phyloP scores from a whole-genome alignment of 2,113 vertebrate genomes.

The Nothobranchius kuhntae region DNA sequence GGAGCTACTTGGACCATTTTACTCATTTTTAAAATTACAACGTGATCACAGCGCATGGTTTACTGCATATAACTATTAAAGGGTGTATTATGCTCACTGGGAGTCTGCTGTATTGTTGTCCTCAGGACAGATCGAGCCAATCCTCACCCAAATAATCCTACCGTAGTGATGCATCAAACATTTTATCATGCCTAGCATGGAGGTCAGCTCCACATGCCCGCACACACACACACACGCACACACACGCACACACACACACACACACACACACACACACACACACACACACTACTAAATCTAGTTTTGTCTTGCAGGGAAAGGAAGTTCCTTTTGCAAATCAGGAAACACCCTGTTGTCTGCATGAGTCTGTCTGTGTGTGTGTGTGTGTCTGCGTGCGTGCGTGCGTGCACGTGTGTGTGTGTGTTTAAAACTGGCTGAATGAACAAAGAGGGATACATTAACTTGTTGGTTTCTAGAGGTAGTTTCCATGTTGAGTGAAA shows the following conservation, averaged over 20 bases:
- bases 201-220: no score
- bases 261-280: slow-evolving; percentile 5
- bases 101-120: neutral
- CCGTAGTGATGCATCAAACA: neutral
- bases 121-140: neutral
- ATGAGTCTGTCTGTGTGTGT: slow-evolving; percentile 8
- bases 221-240: no score
- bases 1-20: no score
- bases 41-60: no score
- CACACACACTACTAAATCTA: neutral
- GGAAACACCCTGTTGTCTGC: slow-evolving; percentile 60
- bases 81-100: slow-evolving; percentile 8
- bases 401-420: neutral
- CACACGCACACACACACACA: no score
- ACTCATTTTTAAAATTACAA: neutral
- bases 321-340: slow-evolving; percentile 65
- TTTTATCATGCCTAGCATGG: no score
- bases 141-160: neutral
- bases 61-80: neutral
- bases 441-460: neutral
- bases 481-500: neutral
- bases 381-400: slow-evolving; percentile 21
- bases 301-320: slow-evolving; percentile 13
- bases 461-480: no score
- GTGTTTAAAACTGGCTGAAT: neutral